These are phyloP conservation scores for Ectobius pallidus DNA, from an alignment of 2,888 invertebrate species.

Conservation along the genomic window DNA sequence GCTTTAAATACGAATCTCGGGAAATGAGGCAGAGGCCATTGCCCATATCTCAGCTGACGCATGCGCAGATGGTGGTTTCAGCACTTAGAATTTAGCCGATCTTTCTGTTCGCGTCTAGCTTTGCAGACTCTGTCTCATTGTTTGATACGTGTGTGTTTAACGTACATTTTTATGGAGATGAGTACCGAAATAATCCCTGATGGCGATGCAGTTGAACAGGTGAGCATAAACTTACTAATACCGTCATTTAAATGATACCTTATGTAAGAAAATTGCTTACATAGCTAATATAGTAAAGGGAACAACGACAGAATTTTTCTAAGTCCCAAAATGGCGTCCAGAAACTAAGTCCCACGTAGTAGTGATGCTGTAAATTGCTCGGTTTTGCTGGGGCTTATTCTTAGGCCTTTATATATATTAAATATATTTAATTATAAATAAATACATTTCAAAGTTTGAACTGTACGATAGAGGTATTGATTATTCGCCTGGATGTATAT, in stretches of 20 bases:
- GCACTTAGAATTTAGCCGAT: conserved; percentile 60
- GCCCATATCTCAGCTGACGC: conserved; percentile 53
- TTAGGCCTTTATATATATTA: neutral
- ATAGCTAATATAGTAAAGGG: conserved; percentile 20
- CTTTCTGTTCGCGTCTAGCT: conserved; percentile 41
- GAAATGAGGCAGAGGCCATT: conserved; percentile 40
- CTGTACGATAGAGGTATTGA: neutral
- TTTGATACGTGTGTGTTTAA: conserved; percentile 30
- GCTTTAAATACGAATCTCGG: too few species aligned
- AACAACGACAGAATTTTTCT: conserved; percentile 61
- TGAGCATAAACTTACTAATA: conserved; percentile 50
- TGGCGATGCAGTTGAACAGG: conserved; percentile 57
- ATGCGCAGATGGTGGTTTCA: conserved; percentile 65
- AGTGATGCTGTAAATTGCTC: neutral
- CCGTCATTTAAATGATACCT: too few species aligned
- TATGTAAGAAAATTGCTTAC: conserved; percentile 32
- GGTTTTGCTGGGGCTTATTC: neutral
- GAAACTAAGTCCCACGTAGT: conserved; percentile 67
- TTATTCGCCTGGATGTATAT: conserved; percentile 42
- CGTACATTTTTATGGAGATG: conserved; percentile 58
- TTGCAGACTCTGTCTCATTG: conserved; percentile 34
- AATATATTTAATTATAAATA: neutral
- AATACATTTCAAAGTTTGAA: neutral
- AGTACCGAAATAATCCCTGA: conserved; percentile 68
- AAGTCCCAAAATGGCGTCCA: conserved; percentile 90